Conservation (phyloP, 2,113 vertebrate genomes). For the Sus scrofa region T2T-Sscrofa CM000819.6:79644001-79644500, state of each 20-base stretch:
- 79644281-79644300: not conserved
- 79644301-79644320: not conserved
- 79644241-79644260: not conserved
- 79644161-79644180: not conserved
- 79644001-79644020: not conserved
- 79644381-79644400: not conserved
- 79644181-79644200: not conserved
- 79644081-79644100: not conserved
- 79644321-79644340: slow-evolving; percentile 26
- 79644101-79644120: rapidly evolving
- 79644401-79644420: not conserved
- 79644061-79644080: not conserved
- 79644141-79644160: not conserved
- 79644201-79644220: not conserved
- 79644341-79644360: not conserved
- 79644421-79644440: slow-evolving; percentile 10
- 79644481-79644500: not conserved
- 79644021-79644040: not conserved
- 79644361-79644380: not conserved
- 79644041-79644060: not conserved
- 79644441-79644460: not conserved
- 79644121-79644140: rapidly evolving
- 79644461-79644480: not conserved
- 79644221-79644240: not conserved
- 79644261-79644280: slow-evolving; percentile 30